phyloP scores from a whole-genome alignment of 1,140 invertebrate genomes.

The Lerema accius region DNA sequence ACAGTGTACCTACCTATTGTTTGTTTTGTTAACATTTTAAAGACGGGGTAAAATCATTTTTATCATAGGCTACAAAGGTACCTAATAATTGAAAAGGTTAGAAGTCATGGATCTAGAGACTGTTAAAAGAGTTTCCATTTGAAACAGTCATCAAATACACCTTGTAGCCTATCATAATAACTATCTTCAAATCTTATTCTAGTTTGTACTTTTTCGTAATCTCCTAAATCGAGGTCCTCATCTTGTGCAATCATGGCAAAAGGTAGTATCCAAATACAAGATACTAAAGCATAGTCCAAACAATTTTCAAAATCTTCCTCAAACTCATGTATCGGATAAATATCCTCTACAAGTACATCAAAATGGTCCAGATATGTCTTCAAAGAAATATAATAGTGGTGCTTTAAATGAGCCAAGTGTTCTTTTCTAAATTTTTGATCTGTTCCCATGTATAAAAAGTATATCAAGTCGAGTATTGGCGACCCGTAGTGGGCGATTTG shows the following conservation, averaged over 20 bases:
- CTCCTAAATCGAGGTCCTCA: no score
- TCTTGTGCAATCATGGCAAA: conserved; percentile 46
- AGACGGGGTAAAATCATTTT: no score
- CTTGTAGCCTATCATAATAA: no score
- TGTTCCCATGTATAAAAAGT: conserved; percentile 53
- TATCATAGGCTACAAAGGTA: no score
- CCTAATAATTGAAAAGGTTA: no score
- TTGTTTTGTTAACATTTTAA: no score
- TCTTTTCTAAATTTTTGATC: conserved; percentile 53
- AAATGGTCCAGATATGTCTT: conserved; percentile 51
- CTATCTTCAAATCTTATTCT: no score
- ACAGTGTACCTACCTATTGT: no score
- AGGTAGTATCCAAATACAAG: conserved; percentile 46
- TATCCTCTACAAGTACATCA: conserved; percentile 43
- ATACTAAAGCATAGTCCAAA: conserved; percentile 53
- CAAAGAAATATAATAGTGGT: conserved; percentile 52
- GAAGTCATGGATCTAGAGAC: no score
- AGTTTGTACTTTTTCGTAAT: no score
- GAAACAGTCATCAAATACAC: no score
- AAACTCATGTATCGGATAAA: conserved; percentile 50
- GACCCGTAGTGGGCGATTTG: conserved; percentile 62
- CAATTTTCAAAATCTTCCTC: conserved; percentile 47
- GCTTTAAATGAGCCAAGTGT: conserved; percentile 47
- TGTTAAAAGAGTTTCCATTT: no score
- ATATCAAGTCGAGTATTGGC: conserved; percentile 59